Evolutionary conservation across 1,140 invertebrate species (phyloP), one percentile per base, ranked within the genome.

Genomic region (Heliconius hermathena): DNA sequence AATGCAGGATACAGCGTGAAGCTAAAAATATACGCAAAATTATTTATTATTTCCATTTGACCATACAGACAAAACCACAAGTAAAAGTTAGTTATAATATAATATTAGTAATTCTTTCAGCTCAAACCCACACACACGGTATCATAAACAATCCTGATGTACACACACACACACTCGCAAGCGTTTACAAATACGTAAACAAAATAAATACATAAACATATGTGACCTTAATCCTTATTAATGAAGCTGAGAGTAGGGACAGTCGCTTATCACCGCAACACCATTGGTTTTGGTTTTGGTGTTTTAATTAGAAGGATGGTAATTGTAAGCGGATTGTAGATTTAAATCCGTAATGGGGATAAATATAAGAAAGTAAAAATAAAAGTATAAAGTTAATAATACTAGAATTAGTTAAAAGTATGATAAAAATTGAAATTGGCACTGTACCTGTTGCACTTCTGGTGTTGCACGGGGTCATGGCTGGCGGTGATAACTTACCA

Each of bases 141-240:
- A 26, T 66, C 26, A 66, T 66, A 66, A 66, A 66, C 60, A 66
- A 11, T 66, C 8, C 60, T 66, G 60, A 29, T 66, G 26, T 66
- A 29, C 60, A 66, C 60, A 26, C 60, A 66, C 60, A n/a, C n/a
- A n/a, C n/a, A n/a, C n/a, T 26, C 60, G 60, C 54, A 66, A 16
- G 71, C 71, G 70, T 71, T 71, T 71, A 71, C 36, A 71, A 71
- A 71, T 38, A 16, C 71, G 38, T 71, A 71, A 71, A 71, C 71
- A 33, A 71, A 38, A 71, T 71, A 71, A 71, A 8, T 71, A 71
- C 36, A 71, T 71, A 71, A 71, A 71, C 71, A 71, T n/a, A 38
- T 71, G 71, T 71, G 71, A 38, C 71, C 71, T 71, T 71, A 71
- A 71, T 71, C 29, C 60, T 36, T 71, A 71, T 71, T 71, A 38